Percentiles rank a stretch among this genome's conserved stretches.
Conservation (phyloP, 2,888 invertebrate genomes). For the Ypsolopha sequella region DNA sequence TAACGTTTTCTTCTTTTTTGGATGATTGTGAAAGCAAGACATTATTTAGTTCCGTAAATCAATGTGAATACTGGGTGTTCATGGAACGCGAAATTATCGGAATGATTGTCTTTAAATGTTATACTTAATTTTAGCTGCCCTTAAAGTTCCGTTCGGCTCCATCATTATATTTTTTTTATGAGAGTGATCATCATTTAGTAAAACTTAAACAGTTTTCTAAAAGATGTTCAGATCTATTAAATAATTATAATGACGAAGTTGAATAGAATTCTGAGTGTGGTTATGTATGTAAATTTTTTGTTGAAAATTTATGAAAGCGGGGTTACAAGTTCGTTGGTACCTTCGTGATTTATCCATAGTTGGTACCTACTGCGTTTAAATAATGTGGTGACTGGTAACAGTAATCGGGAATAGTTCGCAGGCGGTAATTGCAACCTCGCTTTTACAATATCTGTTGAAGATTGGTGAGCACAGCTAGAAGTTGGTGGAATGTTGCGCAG, state of each 20-base stretch:
- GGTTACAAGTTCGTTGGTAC: slow-evolving; percentile 38
- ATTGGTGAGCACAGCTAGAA: slow-evolving; percentile 46
- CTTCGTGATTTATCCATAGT: no score
- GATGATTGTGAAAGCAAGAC: slow-evolving; percentile 49
- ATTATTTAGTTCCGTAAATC: slow-evolving; percentile 32
- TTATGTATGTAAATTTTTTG: slow-evolving; percentile 21
- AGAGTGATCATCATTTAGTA: no score
- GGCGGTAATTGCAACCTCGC: slow-evolving; percentile 39
- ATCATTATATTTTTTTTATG: no score
- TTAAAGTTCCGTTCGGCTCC: no score
- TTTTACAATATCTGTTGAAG: slow-evolving; percentile 38
- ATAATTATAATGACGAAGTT: no score
- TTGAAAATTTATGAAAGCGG: slow-evolving; percentile 32
- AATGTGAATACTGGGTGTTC: slow-evolving; percentile 51
- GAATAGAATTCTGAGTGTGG: no score
- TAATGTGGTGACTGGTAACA: neutral
- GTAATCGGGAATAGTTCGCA: slow-evolving; percentile 2
- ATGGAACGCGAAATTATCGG: slow-evolving; percentile 32
- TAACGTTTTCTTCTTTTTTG: slow-evolving; percentile 42
- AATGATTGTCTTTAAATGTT: slow-evolving; percentile 52
- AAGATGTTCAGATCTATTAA: no score
- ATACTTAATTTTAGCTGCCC: slow-evolving; percentile 2
- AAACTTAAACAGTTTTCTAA: no score
- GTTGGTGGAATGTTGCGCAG: slow-evolving; percentile 54
- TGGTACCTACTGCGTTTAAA: neutral